Evolutionary conservation across 2,113 vertebrate genomes (phyloP).

Genomic region (Heloderma charlesbogerti): DNA sequence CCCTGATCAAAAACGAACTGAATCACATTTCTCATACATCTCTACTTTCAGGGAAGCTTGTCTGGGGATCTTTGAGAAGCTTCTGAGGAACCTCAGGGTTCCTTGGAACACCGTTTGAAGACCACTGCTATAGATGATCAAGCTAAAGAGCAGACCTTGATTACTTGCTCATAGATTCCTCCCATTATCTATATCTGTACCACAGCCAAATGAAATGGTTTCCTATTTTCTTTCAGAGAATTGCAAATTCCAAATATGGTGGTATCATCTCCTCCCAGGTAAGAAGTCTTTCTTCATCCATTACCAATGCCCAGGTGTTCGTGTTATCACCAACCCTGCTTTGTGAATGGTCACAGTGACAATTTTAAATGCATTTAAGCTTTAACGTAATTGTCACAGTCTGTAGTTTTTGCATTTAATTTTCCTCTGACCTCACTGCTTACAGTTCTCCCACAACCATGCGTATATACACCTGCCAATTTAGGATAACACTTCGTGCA

Average conservation of each 20-base stretch:
- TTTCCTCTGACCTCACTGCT: background rate
- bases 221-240: background rate
- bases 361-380: background rate
- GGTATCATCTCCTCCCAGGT: slow-evolving; percentile 18
- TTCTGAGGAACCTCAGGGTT: background rate
- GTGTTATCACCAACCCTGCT: background rate
- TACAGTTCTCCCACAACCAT: background rate
- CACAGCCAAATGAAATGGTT: background rate
- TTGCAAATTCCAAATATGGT: background rate
- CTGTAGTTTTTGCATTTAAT: background rate
- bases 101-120: background rate
- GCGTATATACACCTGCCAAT: background rate
- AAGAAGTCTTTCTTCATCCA: background rate
- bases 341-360: background rate
- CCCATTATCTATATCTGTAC: background rate
- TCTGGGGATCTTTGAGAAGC: background rate
- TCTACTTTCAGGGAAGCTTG: background rate
- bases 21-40: too few species aligned
- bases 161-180: background rate
- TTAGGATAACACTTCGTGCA: background rate
- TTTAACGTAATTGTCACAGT: background rate
- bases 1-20: too few species aligned
- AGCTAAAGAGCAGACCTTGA: background rate
- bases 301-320: background rate
- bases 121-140: background rate